Base-by-base conservation (phyloP, 1,140 invertebrate genomes). In the Euwallacea fornicatus region DNA sequence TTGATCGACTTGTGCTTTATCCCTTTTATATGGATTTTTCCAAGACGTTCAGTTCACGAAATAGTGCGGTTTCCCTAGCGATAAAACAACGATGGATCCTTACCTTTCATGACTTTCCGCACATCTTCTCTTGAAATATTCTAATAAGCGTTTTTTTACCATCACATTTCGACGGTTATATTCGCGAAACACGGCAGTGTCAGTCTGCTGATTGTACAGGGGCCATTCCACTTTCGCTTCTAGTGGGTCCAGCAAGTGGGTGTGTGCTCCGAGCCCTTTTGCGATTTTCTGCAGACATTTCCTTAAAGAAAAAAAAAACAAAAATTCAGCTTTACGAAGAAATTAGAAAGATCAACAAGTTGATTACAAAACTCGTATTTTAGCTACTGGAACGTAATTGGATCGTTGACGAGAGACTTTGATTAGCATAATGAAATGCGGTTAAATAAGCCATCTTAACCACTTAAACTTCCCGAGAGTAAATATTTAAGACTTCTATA, bases 221-320 rank as follows among this genome's bases (percentile, higher is more conserved):
- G 97, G 97, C 86, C 94, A 85, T 78, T 93, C 90, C 53, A 91
- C 86, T 79, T 89, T 89, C 43, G 88, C 85, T 70, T 93, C 93
- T 59, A 94, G 82, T 79, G 89, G 89, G 56, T 90, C 87, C 50
- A 97, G 81, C 56, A 88, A n/a, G 83, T 62, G 88, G 88, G 85
- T 98, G 95, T 70, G 94, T 91, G 66, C 90, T 89, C 74, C 88
- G 87, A 71, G 95, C 94, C 83, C 93, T 95, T 83, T 90, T 93
- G 84, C 94, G 91, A 83, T 98, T 98, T 78, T 96, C 95, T 72
- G 93, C 93, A 83, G 98, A 98, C 78, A 98, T 95, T 81, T 94
- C 93, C 84, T 98, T 94, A 55, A 93, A 71, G 64, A 55, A 62
- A 16, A 69, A 61, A 50, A 13, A 50, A 50, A 11, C 2, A 6